These are phyloP conservation scores for Lontra canadensis DNA, from an alignment of 2,113 vertebrate species.

Conservation along the genomic window DNA sequence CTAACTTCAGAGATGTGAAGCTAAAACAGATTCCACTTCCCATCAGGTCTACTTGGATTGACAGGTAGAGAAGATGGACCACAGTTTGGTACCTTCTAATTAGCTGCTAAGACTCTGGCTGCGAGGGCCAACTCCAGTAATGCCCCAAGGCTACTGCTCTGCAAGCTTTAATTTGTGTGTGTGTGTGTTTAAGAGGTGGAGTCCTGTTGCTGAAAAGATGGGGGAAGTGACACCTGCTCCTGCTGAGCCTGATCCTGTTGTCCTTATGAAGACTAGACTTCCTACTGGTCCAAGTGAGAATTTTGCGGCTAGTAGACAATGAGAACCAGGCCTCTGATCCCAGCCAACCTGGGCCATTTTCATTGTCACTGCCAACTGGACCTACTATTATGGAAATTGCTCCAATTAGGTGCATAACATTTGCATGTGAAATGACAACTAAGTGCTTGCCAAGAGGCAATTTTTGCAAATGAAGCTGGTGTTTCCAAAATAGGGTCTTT, in stretches of 20 bases:
- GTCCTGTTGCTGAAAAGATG: background rate
- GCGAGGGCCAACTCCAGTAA: background rate
- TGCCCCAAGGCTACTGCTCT: background rate
- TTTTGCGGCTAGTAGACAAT: conserved; percentile 5
- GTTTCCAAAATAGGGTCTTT: conserved; percentile 66
- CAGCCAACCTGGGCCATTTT: conserved; percentile 52
- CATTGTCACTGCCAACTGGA: conserved; percentile 66
- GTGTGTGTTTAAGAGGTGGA: rapidly evolving
- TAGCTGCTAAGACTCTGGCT: background rate
- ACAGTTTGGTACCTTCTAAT: background rate
- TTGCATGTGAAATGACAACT: conserved; percentile 73
- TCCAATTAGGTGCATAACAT: conserved; percentile 63
- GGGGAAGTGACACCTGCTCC: background rate
- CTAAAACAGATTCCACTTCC: background rate
- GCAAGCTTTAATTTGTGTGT: too few species aligned
- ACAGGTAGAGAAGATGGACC: background rate
- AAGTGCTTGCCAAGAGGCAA: conserved; percentile 65
- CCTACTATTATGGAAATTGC: conserved; percentile 78
- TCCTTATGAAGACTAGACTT: background rate
- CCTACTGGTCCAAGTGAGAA: background rate
- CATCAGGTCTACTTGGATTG: background rate
- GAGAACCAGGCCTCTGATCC: conserved; percentile 5
- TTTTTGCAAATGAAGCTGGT: conserved; percentile 75
- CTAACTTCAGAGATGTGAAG: background rate
- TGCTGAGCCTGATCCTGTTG: background rate